phyloP scores from a whole-genome alignment of 2,113 vertebrate species.

The Trinectes maculatus region DNA sequence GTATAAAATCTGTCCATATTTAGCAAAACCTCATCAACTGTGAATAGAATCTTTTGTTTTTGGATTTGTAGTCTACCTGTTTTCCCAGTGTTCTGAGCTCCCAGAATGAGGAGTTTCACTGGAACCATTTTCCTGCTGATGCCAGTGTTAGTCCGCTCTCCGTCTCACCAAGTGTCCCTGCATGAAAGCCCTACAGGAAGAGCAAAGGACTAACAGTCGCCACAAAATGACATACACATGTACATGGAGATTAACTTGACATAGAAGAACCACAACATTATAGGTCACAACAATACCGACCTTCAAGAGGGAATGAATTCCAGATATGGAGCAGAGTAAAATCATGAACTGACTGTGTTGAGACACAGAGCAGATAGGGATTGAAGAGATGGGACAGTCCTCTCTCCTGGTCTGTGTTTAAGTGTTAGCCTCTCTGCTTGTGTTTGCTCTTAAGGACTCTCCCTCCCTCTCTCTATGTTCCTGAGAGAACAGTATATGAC shows the following conservation, averaged over 20 bases:
- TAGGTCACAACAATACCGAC: slow-evolving; percentile 3
- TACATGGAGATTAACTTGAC: neutral
- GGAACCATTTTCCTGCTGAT: slow-evolving; percentile 48
- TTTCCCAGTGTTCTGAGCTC: slow-evolving; percentile 69
- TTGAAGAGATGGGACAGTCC: slow-evolving; percentile 25
- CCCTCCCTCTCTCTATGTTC: slow-evolving; percentile 15
- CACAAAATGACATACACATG: neutral
- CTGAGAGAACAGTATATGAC: slow-evolving; percentile 21
- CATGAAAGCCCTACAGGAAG: slow-evolving; percentile 21
- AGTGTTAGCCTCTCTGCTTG: neutral
- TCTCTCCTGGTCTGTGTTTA: slow-evolving; percentile 17
- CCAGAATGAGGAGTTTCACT: slow-evolving; percentile 68
- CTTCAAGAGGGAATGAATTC: slow-evolving; percentile 17
- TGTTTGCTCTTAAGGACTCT: slow-evolving; percentile 34
- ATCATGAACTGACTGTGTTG: slow-evolving; percentile 6
- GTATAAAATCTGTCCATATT: slow-evolving; percentile 28
- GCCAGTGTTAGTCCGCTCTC: neutral
- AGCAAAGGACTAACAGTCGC: neutral
- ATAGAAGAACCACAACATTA: neutral
- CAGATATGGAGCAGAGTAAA: slow-evolving; percentile 19
- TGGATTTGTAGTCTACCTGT: slow-evolving; percentile 51
- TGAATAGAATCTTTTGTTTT: neutral
- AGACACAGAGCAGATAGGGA: slow-evolving; percentile 37
- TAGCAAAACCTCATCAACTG: slow-evolving; percentile 12
- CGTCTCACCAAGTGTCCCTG: neutral